phyloP scores from a whole-genome alignment of 1,140 invertebrate species.

The Papilio glaucus region DNA sequence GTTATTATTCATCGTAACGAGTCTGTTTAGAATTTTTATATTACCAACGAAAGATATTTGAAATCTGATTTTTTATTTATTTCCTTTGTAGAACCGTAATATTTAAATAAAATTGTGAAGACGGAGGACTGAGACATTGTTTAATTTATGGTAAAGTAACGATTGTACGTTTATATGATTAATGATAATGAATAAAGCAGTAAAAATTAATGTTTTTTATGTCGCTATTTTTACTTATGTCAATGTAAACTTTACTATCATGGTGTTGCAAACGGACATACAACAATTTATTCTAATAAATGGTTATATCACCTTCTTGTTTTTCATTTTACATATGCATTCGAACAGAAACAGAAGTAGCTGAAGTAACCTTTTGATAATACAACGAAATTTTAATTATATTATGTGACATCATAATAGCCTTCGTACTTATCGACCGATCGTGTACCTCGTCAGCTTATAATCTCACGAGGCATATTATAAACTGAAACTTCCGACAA shows the following conservation, averaged over 20 bases:
- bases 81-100: constrained; percentile 82
- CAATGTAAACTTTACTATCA: constrained; percentile 77
- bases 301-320: constrained; percentile 77
- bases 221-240: constrained; percentile 71
- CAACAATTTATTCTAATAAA: constrained; percentile 81
- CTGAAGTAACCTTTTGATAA: too few species aligned
- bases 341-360: background rate
- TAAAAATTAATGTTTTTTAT: constrained; percentile 68
- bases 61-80: constrained; percentile 82
- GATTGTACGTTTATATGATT: constrained; percentile 51
- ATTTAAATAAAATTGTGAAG: constrained; percentile 79
- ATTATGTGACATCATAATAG: too few species aligned
- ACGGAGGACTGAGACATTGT: constrained; percentile 79
- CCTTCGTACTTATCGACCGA: too few species aligned
- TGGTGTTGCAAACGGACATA: constrained; percentile 81
- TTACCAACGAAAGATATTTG: constrained; percentile 81
- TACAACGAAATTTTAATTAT: too few species aligned
- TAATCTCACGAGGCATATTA: too few species aligned
- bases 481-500: too few species aligned
- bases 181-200: constrained; percentile 54
- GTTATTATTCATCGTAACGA: constrained; percentile 74
- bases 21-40: constrained; percentile 83
- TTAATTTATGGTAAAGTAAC: constrained; percentile 70
- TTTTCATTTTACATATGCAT: constrained; percentile 52
- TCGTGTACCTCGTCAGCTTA: too few species aligned